Evolutionary conservation across 2,888 invertebrate genomes (phyloP).

Genomic region (Catonia carolina): DNA sequence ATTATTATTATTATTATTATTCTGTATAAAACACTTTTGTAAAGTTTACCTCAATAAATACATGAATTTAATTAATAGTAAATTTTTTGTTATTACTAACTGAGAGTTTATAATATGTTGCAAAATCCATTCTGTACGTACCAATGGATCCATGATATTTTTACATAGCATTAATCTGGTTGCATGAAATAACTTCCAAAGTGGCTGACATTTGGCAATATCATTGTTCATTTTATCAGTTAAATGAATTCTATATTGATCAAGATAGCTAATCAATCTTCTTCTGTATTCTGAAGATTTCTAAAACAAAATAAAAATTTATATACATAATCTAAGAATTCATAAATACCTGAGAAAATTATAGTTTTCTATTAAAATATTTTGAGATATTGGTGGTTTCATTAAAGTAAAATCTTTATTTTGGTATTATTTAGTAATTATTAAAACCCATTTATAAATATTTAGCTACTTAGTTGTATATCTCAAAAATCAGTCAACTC

Average conservation of each 20-base stretch:
- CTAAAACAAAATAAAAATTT: slow-evolving; percentile 45
- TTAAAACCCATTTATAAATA: too few species aligned
- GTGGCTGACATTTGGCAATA: slow-evolving; percentile 63
- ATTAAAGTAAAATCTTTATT: not conserved
- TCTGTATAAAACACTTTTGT: too few species aligned
- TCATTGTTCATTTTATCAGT: slow-evolving; percentile 54
- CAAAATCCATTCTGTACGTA: slow-evolving; percentile 41
- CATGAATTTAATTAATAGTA: too few species aligned
- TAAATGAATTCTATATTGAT: slow-evolving; percentile 61
- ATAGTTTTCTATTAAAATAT: too few species aligned
- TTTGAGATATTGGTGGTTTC: too few species aligned
- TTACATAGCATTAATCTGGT: slow-evolving; percentile 56
- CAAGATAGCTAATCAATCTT: slow-evolving; percentile 57
- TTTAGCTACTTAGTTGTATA: too few species aligned
- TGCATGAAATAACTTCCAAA: slow-evolving; percentile 63
- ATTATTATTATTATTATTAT: too few species aligned
- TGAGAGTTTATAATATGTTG: too few species aligned
- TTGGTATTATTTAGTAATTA: not conserved
- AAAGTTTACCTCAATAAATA: too few species aligned
- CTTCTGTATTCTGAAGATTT: slow-evolving; percentile 51
- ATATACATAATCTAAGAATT: not conserved
- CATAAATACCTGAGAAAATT: too few species aligned
- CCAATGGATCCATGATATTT: slow-evolving; percentile 58
- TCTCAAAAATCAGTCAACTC: too few species aligned
- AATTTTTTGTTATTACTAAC: too few species aligned